A percentile compares a stretch with the other conserved stretches of the same genome.
Evolutionary conservation across 2,113 vertebrate genomes (phyloP).

Genomic region (Odontophorus gujanensis): DNA sequence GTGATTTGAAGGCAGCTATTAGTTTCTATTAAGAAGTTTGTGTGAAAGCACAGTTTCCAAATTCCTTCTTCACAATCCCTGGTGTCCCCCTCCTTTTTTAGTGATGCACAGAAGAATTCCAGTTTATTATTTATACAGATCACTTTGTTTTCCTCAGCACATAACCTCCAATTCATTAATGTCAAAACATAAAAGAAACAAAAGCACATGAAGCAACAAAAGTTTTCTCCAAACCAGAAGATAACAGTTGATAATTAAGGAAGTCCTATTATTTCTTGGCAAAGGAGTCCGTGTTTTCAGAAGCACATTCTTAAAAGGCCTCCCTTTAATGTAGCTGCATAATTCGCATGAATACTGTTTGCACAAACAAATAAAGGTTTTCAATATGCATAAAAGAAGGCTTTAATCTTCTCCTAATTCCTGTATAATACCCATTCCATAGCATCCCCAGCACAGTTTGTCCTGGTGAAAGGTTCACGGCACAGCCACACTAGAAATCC

Average conservation of each 20-base stretch:
- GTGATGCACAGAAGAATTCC: background rate
- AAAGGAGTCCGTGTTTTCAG: constrained; percentile 36
- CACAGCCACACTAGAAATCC: background rate
- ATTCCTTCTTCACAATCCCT: constrained; percentile 34
- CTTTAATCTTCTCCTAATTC: background rate
- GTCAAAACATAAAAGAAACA: constrained; percentile 58
- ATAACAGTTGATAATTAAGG: constrained; percentile 64
- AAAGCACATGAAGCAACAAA: constrained; percentile 24
- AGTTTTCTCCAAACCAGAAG: constrained; percentile 45
- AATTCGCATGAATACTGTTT: constrained; percentile 20
- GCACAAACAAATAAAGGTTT: constrained; percentile 28
- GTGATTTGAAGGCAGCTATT: constrained; percentile 24
- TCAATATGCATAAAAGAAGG: constrained; percentile 9
- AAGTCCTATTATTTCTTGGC: constrained; percentile 58
- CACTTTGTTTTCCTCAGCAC: constrained; percentile 46
- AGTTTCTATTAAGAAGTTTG: constrained; percentile 37
- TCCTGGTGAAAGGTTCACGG: background rate
- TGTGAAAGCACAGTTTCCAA: constrained; percentile 42
- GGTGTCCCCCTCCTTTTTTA: background rate
- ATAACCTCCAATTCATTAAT: constrained; percentile 60
- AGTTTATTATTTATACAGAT: constrained; percentile 50
- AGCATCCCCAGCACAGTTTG: background rate
- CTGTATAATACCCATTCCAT: background rate
- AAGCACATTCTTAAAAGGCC: constrained; percentile 52
- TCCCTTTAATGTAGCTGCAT: constrained; percentile 31